These are phyloP conservation scores for Typhlichthys eigenmanni DNA, from an alignment of 2,797 vertebrate species.

Conservation along the genomic window DNA sequence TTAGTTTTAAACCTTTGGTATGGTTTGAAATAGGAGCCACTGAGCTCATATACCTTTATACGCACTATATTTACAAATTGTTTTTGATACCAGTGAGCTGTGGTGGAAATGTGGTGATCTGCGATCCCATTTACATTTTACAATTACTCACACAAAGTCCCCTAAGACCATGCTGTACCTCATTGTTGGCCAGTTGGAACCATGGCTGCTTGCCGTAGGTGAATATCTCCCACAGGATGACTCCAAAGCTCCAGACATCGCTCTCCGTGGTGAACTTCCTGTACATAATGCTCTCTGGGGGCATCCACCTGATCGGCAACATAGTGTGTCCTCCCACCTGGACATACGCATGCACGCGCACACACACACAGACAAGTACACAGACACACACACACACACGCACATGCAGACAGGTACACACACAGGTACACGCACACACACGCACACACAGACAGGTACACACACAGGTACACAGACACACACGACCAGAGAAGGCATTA, in stretches of 20 bases:
- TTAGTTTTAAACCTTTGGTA: no score
- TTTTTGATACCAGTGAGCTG: no score
- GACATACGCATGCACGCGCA: constrained; percentile 71
- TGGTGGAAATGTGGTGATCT: no score
- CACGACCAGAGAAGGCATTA: constrained; percentile 1
- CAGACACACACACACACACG: constrained; percentile 11
- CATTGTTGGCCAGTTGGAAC: constrained; percentile 97
- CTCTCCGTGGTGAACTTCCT: constrained; percentile 98
- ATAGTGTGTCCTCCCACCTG: constrained; percentile 98
- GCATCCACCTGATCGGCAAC: constrained; percentile 99
- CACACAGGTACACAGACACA: background rate
- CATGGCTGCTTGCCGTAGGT: constrained; percentile 97
- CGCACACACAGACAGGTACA: no score
- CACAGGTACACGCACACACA: no score
- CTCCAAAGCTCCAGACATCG: constrained; percentile 97
- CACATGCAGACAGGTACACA: background rate
- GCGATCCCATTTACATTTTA: background rate
- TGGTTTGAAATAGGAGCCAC: no score
- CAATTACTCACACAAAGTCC: no score
- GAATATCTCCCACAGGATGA: constrained; percentile 99
- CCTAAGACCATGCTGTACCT: constrained; percentile 74
- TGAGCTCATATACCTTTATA: no score
- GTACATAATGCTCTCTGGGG: constrained; percentile 97
- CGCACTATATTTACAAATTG: no score
- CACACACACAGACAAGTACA: constrained; percentile 7